Percentiles rank a stretch among this genome's conserved stretches.
phyloP scores from a whole-genome alignment of 2,888 invertebrate species.

The Globia sparganii region DNA sequence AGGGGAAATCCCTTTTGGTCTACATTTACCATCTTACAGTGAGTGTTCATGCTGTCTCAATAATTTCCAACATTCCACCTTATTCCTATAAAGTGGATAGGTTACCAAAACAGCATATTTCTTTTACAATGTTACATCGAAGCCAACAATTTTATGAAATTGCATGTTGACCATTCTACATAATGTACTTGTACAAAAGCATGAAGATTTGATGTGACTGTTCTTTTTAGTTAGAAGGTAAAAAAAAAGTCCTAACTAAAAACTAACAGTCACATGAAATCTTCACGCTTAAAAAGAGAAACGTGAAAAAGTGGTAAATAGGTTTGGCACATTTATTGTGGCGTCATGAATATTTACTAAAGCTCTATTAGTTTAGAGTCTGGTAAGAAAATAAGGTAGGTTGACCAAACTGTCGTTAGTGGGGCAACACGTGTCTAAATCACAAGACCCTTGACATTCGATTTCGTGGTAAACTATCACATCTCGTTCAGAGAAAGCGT shows the following conservation, averaged over 20 bases:
- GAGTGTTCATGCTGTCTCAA: conserved; percentile 2
- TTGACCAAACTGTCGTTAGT: conserved; percentile 4
- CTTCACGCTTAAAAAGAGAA: not conserved
- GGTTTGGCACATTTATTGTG: not conserved
- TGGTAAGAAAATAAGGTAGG: not conserved
- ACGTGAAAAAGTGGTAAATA: not conserved
- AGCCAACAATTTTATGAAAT: not conserved
- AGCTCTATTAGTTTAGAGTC: not conserved
- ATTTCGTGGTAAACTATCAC: not conserved
- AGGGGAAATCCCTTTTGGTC: not conserved
- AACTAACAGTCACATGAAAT: too few species aligned
- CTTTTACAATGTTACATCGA: not conserved
- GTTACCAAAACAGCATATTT: not conserved
- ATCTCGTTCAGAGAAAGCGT: not conserved
- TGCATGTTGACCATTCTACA: not conserved
- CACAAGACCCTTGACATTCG: not conserved
- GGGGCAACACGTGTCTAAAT: not conserved
- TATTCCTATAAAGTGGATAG: not conserved
- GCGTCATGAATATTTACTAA: conserved; percentile 19
- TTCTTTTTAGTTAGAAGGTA: not conserved
- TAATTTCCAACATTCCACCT: conserved; percentile 4
- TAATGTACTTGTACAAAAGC: not conserved
- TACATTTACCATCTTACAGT: not conserved
- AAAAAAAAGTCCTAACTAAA: too few species aligned
- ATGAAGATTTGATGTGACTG: not conserved